Percentiles rank a stretch among this genome's conserved stretches.
phyloP scores from a whole-genome alignment of 2,797 vertebrate genomes.

The Trachurus trachurus region DNA sequence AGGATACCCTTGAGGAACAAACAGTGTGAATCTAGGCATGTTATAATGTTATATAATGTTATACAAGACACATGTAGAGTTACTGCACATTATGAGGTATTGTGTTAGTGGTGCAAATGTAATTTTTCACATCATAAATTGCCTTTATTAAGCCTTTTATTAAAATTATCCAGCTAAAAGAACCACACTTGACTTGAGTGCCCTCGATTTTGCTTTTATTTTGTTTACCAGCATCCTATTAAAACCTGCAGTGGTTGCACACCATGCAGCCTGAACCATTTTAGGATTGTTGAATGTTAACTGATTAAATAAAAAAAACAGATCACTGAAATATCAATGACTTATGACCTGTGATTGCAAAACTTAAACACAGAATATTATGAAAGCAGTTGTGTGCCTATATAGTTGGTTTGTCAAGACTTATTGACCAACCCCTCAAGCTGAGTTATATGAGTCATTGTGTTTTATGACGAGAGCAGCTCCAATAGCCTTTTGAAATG shows the following conservation, averaged over 20 bases:
- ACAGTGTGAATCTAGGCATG: neutral
- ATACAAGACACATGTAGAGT: neutral
- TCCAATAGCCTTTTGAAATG: neutral
- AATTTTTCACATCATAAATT: neutral
- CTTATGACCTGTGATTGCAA: neutral
- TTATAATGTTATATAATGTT: no score
- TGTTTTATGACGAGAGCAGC: neutral
- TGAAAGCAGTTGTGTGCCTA: neutral
- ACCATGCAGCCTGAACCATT: neutral
- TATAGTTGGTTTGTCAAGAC: no score
- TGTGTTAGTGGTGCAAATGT: neutral
- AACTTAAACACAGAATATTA: neutral
- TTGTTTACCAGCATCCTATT: neutral
- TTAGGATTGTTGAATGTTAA: neutral
- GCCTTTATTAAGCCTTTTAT: neutral
- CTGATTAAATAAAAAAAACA: neutral
- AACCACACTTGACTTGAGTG: neutral
- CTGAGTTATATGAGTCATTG: neutral
- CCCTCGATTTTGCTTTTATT: neutral
- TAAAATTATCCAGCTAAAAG: neutral
- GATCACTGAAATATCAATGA: neutral
- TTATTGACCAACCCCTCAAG: neutral
- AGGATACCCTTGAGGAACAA: neutral
- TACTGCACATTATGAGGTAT: neutral
- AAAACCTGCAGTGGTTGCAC: neutral